phyloP scores from a whole-genome alignment of 2,888 invertebrate species.

The Ptychoptera albimana region DNA sequence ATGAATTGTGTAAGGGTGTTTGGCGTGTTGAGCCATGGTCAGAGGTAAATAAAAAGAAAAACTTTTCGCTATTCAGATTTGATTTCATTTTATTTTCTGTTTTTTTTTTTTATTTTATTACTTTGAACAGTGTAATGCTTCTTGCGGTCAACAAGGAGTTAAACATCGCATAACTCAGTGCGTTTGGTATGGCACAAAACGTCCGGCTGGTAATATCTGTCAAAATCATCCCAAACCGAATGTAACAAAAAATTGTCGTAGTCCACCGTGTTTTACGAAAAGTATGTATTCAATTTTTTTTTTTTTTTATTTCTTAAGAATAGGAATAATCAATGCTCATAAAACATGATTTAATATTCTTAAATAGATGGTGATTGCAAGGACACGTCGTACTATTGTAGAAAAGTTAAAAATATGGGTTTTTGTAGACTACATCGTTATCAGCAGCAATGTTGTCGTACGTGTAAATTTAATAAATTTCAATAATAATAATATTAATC shows the following conservation, averaged over 20 bases:
- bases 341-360: conserved; percentile 16
- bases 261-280: conserved; percentile 42
- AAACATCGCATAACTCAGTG: conserved; percentile 82
- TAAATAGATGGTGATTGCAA: conserved; percentile 48
- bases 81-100: no score
- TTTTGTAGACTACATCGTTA: conserved; percentile 74
- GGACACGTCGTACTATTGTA: conserved; percentile 72
- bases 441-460: conserved; percentile 74
- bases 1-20: conserved; percentile 67
- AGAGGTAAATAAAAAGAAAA: conserved; percentile 42
- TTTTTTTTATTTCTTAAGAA: conserved; percentile 8
- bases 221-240: conserved; percentile 57
- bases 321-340: neutral
- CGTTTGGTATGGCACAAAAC: conserved; percentile 77
- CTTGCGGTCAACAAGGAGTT: conserved; percentile 67
- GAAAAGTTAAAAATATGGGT: conserved; percentile 73
- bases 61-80: no score
- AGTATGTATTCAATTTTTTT: conserved; percentile 28
- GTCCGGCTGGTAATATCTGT: conserved; percentile 76
- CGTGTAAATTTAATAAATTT: conserved; percentile 38
- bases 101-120: conserved; percentile 7
- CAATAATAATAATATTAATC: conserved; percentile 9
- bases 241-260: conserved; percentile 62
- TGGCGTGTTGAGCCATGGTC: conserved; percentile 92
- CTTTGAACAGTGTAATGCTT: conserved; percentile 59